phyloP scores from a whole-genome alignment of 1,140 invertebrate genomes.

The Liolophura sinensis region DNA sequence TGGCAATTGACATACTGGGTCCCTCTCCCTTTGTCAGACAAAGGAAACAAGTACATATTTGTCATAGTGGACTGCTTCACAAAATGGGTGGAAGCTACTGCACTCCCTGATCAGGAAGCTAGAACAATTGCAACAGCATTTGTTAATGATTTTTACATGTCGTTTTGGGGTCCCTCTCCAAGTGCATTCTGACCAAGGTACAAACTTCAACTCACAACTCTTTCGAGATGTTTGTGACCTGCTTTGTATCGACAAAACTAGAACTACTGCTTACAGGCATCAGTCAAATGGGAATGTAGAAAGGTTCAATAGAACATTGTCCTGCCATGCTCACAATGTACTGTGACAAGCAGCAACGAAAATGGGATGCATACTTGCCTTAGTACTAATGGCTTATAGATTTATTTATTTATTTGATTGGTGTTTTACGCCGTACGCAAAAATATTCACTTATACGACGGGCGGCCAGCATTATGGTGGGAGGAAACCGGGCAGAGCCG shows the following conservation, averaged over 20 bases:
- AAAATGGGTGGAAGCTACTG: constrained; percentile 34
- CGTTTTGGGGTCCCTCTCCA: constrained; percentile 14
- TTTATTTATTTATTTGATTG: too few relatives aligned
- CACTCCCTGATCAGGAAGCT: constrained; percentile 29
- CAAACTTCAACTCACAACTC: constrained; percentile 18
- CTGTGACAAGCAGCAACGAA: too few relatives aligned
- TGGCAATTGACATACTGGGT: constrained; percentile 48
- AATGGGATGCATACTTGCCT: too few relatives aligned
- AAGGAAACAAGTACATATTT: constrained; percentile 38
- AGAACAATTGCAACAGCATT: constrained; percentile 36
- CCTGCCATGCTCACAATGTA: constrained; percentile 28
- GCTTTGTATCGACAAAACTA: too few relatives aligned
- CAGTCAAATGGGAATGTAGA: constrained; percentile 55
- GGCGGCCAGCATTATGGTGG: too few relatives aligned
- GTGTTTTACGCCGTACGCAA: too few relatives aligned
- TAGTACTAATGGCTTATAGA: too few relatives aligned
- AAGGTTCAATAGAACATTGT: constrained; percentile 39
- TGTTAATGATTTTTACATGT: constrained; percentile 19
- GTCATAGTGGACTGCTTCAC: constrained; percentile 44
- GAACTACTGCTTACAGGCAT: constrained; percentile 46
- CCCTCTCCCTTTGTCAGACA: constrained; percentile 28
- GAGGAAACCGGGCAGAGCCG: too few relatives aligned
- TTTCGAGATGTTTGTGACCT: constrained; percentile 19
- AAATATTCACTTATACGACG: too few relatives aligned
- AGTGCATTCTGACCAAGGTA: constrained; percentile 27